Evolutionary conservation across 1,140 invertebrate genomes (phyloP).

Genomic region (Pachypeltis micranthus): DNA sequence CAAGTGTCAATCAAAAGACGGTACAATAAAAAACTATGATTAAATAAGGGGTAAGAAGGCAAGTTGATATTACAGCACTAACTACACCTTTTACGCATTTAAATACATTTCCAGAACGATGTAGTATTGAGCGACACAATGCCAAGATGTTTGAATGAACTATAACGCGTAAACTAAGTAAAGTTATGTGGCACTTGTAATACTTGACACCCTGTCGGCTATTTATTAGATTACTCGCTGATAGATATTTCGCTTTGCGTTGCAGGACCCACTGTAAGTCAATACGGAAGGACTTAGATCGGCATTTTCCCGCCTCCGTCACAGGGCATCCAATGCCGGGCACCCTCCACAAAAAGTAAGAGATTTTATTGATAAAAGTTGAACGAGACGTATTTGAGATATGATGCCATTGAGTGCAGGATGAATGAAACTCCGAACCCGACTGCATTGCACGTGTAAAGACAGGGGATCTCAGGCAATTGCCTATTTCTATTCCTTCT

Average conservation of each 20-base stretch:
- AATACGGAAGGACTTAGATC: background rate
- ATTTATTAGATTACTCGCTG: background rate
- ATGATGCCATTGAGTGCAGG: background rate
- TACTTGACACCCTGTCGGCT: background rate
- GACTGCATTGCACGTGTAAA: background rate
- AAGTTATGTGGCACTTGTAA: background rate
- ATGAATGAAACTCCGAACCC: background rate
- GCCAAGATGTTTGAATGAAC: too few species aligned
- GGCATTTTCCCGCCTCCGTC: background rate
- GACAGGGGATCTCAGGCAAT: background rate
- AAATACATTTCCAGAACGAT: background rate
- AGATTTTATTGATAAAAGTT: background rate
- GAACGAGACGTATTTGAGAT: background rate
- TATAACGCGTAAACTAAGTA: too few species aligned
- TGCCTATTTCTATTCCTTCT: background rate
- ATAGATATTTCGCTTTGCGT: background rate
- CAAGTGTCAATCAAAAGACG: too few species aligned
- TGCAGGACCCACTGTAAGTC: background rate
- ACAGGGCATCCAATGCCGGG: constrained; percentile 1
- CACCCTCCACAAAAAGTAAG: background rate
- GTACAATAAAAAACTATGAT: too few species aligned
- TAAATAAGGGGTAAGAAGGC: too few species aligned
- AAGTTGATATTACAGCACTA: too few species aligned
- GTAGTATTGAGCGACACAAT: background rate
- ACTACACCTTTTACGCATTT: background rate